Conservation (phyloP, 2,888 invertebrate species). For the Campoplex capitator region DNA sequence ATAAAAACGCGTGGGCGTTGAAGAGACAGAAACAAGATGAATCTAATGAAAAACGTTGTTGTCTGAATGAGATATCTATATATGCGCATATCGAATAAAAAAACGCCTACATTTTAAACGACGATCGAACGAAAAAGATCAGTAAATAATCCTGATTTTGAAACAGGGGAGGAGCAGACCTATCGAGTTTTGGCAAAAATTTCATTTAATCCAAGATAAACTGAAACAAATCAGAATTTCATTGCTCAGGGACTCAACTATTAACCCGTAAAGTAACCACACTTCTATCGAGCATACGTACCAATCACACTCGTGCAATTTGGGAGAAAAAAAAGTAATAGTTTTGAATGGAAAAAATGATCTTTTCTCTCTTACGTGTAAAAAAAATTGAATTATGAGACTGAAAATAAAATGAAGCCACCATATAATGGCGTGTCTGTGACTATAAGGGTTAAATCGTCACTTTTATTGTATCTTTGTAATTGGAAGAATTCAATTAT, state of each 20-base stretch:
- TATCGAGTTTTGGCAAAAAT: background rate
- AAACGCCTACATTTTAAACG: background rate
- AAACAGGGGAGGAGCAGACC: background rate
- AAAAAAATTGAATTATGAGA: no score
- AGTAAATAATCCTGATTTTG: background rate
- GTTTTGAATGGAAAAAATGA: no score
- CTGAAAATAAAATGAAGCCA: no score
- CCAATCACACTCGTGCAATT: no score
- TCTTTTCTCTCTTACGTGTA: no score
- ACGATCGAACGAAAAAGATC: background rate
- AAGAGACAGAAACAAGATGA: background rate
- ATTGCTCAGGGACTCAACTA: background rate
- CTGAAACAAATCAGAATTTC: background rate
- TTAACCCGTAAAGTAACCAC: no score
- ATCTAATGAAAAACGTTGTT: background rate
- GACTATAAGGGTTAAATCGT: no score
- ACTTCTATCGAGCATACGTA: no score
- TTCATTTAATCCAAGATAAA: background rate
- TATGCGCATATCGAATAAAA: conserved; percentile 3
- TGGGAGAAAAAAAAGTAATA: no score
- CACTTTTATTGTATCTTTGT: background rate
- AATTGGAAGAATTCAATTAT: background rate
- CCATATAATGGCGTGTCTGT: no score
- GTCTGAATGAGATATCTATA: background rate
- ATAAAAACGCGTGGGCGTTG: background rate